Evolutionary conservation across 1,140 invertebrate species (phyloP).

Genomic region (Monomorium pharaonis): DNA sequence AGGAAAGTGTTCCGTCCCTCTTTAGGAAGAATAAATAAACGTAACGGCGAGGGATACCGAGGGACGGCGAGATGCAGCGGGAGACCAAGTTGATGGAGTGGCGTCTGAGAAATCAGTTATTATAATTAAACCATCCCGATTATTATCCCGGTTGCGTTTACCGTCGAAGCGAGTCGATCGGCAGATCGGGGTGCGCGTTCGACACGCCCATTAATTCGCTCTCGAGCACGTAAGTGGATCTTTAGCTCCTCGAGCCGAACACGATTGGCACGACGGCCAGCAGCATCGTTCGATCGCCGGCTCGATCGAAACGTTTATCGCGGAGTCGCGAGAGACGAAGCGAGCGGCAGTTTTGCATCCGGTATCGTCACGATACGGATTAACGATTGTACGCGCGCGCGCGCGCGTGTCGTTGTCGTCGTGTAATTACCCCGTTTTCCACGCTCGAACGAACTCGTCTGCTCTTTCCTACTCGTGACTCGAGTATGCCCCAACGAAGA

Average conservation of each 20-base stretch:
- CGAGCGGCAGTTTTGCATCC: constrained; percentile 17
- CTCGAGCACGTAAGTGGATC: constrained; percentile 51
- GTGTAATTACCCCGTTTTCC: constrained; percentile 81
- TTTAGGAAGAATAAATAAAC: constrained; percentile 39
- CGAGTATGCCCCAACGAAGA: background rate
- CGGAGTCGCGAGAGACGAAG: background rate
- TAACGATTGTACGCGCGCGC: constrained; percentile 66
- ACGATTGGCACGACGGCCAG: constrained; percentile 32
- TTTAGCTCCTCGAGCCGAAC: constrained; percentile 44
- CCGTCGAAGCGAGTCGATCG: constrained; percentile 34
- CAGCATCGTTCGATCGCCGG: constrained; percentile 15
- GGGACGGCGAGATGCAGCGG: background rate
- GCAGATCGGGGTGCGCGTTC: constrained; percentile 36
- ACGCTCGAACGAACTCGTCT: constrained; percentile 74
- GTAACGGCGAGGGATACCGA: background rate
- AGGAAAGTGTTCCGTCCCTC: background rate
- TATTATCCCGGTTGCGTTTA: constrained; percentile 42
- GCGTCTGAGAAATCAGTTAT: constrained; percentile 74
- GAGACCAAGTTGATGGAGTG: constrained; percentile 46
- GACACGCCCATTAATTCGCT: constrained; percentile 50
- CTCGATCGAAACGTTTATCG: background rate
- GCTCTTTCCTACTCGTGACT: constrained; percentile 23
- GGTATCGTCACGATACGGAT: constrained; percentile 68
- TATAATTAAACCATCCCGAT: constrained; percentile 56
- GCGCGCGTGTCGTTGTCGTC: constrained; percentile 65